Conservation (phyloP, 2,113 vertebrate genomes). For the Eretmochelys imbricata region DNA sequence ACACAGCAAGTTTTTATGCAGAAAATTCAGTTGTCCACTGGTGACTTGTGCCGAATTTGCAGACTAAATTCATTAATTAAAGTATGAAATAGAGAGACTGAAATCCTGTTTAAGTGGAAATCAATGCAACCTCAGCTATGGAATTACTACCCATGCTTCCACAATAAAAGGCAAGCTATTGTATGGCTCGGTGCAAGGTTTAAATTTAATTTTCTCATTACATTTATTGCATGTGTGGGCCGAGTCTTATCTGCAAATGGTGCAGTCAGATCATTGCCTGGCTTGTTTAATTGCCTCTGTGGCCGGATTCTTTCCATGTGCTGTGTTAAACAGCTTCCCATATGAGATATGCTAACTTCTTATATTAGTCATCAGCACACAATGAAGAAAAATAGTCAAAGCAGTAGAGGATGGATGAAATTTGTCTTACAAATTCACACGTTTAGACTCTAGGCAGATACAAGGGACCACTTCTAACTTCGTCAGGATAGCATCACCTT, state of each 20-base stretch:
- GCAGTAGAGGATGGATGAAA: neutral
- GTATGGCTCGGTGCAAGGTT: neutral
- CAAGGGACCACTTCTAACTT: neutral
- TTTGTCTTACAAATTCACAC: neutral
- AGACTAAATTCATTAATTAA: constrained; percentile 2
- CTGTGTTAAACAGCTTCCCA: neutral
- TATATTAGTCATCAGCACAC: neutral
- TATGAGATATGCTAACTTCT: neutral
- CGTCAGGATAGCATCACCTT: neutral
- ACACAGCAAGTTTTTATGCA: neutral
- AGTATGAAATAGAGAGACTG: neutral
- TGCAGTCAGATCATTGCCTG: neutral
- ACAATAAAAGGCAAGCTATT: neutral
- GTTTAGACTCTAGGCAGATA: neutral
- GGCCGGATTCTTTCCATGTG: neutral
- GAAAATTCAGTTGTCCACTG: neutral
- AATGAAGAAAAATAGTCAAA: neutral
- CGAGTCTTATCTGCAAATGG: neutral
- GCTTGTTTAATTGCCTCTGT: neutral
- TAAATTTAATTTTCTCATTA: neutral
- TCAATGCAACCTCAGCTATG: neutral
- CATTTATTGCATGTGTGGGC: fast-evolving
- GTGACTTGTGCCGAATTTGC: neutral
- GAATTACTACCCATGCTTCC: neutral
- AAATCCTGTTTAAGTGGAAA: neutral